Percentiles rank a stretch among this genome's conserved stretches.
Conservation (phyloP, 2,797 vertebrate species). For the Psittacula echo region DNA sequence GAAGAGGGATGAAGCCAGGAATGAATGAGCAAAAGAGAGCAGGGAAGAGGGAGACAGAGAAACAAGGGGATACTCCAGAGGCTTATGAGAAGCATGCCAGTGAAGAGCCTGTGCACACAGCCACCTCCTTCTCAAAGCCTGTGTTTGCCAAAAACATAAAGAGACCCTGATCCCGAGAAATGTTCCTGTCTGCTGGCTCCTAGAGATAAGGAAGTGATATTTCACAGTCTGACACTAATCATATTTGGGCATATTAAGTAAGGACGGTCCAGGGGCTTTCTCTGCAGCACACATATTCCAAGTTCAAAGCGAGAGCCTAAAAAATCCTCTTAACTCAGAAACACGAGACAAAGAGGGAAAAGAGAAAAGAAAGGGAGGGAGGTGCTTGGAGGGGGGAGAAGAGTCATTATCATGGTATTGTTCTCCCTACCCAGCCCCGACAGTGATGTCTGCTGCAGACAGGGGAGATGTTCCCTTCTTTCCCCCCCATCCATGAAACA, state of each 20-base stretch:
- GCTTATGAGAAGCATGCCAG: neutral
- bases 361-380: constrained; percentile 35
- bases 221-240: constrained; percentile 87
- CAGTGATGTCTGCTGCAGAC: neutral
- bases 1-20: constrained; percentile 25
- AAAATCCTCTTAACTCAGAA: constrained; percentile 83
- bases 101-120: neutral
- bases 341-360: constrained; percentile 61
- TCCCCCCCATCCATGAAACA: neutral
- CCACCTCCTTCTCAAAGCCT: constrained; percentile 60
- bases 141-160: constrained; percentile 56
- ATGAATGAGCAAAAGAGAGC: constrained; percentile 23
- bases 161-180: constrained; percentile 73
- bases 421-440: constrained; percentile 19
- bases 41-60: neutral
- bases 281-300: constrained; percentile 73
- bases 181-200: constrained; percentile 79
- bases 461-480: neutral
- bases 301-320: constrained; percentile 84
- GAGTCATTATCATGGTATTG: constrained; percentile 22
- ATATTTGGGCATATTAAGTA: constrained; percentile 83
- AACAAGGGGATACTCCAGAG: neutral
- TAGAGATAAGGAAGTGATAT: constrained; percentile 83
- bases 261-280: constrained; percentile 73
- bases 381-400: neutral